Evolutionary conservation across 2,888 invertebrate genomes (phyloP), one percentile per base, ranked within the genome.

Genomic region (Dorcus parallelipipedus): DNA sequence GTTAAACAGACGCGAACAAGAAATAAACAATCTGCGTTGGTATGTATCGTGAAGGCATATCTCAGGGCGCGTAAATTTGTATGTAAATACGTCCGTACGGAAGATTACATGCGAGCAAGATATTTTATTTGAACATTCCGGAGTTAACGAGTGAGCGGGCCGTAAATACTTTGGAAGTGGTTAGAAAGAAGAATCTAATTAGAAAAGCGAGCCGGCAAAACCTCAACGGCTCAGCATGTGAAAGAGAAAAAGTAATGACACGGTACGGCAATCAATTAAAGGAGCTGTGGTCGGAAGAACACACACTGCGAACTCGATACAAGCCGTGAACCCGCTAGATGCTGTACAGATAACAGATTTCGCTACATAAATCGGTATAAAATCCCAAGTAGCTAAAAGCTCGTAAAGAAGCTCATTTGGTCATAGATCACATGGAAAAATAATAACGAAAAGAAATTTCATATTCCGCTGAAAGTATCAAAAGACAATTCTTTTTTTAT

Each of bases 401-500:
- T 54, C 56, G 56, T 59, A 58, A 54, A 47, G 59, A 60, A 62
- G 50, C 59, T 59, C 56, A 62, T 62, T 52, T 62, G 55, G 58
- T 58, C 53, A 61, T 61, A 61, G 58, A 58, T 61, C 61, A 61
- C 59, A 53, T 49, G 54, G 40, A 41, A 56, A 56, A 56, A 61
- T 59, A 61, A 61, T 61, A 59, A 59, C 58, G 53, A 54, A 58
- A 33, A 57, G 59, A 59, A 61, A 59, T 58, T 60, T 58, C 62
- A 60, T 62, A 59, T 48, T 57, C 57, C 45, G 20, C 9, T 23
- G 59, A 61, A 63, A 63, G 59, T 59, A 64, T 64, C 64, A 64
- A 64, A 64, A 64, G 64, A 62, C 64, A 64, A 64, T 64, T 62
- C 58, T 53, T 52, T 64, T 33, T 66, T 64, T 66, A 66, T 66